Evolutionary conservation across 1,140 invertebrate species (phyloP).

Genomic region (Drosophila teissieri): DNA sequence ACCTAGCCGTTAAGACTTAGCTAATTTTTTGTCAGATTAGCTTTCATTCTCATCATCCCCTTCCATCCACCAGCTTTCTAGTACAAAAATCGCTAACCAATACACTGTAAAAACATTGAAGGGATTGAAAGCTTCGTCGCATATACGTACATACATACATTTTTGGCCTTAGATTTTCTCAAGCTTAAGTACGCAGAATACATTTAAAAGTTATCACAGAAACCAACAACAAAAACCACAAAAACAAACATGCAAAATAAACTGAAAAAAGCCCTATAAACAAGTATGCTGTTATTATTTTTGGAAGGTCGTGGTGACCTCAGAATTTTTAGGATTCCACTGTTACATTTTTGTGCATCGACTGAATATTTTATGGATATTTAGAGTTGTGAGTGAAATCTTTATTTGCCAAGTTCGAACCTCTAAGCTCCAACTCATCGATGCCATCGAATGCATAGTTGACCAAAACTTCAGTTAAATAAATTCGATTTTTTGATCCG

Average conservation of each 20-base stretch:
- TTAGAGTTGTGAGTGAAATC: no score
- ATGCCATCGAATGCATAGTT: not conserved
- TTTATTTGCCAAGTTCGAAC: no score
- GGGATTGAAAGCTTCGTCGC: constrained; percentile 39
- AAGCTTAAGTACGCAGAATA: constrained; percentile 70
- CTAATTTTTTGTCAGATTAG: constrained; percentile 75
- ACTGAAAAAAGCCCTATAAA: constrained; percentile 59
- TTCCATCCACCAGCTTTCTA: constrained; percentile 61
- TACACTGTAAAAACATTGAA: constrained; percentile 64
- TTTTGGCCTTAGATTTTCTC: constrained; percentile 76
- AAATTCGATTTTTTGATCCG: not conserved
- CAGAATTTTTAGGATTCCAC: not conserved
- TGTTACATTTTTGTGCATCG: no score
- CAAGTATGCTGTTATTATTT: constrained; percentile 32
- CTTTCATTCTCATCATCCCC: constrained; percentile 43
- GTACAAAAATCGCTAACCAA: constrained; percentile 63
- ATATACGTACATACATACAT: constrained; percentile 80
- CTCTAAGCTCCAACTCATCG: not conserved
- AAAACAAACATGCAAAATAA: constrained; percentile 56
- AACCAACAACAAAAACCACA: constrained; percentile 52
- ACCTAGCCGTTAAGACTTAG: constrained; percentile 69
- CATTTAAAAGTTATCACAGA: constrained; percentile 50
- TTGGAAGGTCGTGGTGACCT: not conserved
- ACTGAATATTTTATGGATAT: no score
- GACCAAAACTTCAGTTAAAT: not conserved